Conservation (phyloP, 1,140 invertebrate genomes). For the Periplaneta americana region DNA sequence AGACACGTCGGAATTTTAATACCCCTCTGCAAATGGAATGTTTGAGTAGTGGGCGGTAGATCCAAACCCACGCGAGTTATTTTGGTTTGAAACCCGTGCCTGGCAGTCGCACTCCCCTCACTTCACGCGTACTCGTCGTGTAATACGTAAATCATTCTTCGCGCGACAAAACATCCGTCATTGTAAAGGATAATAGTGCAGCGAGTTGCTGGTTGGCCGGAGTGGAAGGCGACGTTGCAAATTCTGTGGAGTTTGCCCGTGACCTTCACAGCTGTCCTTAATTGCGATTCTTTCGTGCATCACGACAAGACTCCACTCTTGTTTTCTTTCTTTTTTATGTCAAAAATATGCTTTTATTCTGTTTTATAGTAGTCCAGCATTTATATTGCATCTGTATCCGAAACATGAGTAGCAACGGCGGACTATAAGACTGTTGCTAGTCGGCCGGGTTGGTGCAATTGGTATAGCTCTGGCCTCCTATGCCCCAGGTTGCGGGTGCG, state of each 20-base stretch:
- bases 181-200: background rate
- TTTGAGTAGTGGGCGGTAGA: background rate
- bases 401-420: too few species aligned
- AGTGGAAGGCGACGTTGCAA: background rate
- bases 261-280: background rate
- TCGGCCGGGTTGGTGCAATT: too few species aligned
- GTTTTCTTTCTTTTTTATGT: too few species aligned
- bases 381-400: too few species aligned
- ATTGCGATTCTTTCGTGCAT: background rate
- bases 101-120: background rate
- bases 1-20: background rate
- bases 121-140: background rate
- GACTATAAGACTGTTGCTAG: too few species aligned
- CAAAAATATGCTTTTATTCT: too few species aligned
- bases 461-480: too few species aligned
- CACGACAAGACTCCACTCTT: too few species aligned
- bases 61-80: background rate
- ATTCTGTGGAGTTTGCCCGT: background rate
- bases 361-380: too few species aligned
- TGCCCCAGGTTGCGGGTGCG: too few species aligned
- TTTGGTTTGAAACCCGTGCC: background rate
- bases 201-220: background rate
- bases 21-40: background rate
- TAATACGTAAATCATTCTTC: background rate
- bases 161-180: background rate